phyloP scores from a whole-genome alignment of 2,888 invertebrate species.

The Phengaris arion region DNA sequence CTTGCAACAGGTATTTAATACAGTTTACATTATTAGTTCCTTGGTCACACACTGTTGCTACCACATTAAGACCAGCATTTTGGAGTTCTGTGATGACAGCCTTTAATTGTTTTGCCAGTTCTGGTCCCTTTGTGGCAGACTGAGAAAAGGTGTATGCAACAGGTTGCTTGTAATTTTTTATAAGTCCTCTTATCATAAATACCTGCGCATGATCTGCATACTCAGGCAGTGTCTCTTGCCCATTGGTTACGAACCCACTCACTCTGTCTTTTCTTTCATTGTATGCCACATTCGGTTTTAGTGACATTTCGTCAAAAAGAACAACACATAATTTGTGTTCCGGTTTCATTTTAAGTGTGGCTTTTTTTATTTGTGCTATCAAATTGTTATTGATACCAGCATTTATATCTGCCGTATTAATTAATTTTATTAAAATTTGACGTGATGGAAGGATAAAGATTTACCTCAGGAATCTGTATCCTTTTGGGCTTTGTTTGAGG shows the following conservation, averaged over 20 bases:
- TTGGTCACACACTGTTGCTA: constrained; percentile 43
- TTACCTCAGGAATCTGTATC: constrained; percentile 35
- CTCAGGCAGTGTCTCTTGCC: constrained; percentile 34
- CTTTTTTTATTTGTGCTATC: constrained; percentile 37
- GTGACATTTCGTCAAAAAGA: constrained; percentile 43
- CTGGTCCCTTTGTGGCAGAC: constrained; percentile 40
- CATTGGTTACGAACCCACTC: constrained; percentile 41
- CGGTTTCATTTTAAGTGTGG: constrained; percentile 37
- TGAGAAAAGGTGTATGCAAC: constrained; percentile 40
- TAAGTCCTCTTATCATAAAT: constrained; percentile 39
- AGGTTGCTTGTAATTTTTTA: constrained; percentile 38
- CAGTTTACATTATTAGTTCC: constrained; percentile 40
- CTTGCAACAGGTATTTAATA: constrained; percentile 40
- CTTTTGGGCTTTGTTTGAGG: constrained; percentile 35
- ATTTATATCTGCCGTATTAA: constrained; percentile 29
- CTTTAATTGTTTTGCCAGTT: constrained; percentile 42
- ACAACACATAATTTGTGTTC: constrained; percentile 37
- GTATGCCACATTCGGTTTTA: constrained; percentile 40
- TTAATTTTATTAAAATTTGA: constrained; percentile 25
- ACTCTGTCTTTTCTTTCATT: constrained; percentile 41
- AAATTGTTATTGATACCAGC: constrained; percentile 41
- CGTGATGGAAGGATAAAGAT: constrained; percentile 33
- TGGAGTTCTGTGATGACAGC: constrained; percentile 36
- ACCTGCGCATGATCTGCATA: constrained; percentile 44
- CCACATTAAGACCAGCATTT: constrained; percentile 41